Percentiles rank a stretch among this genome's conserved stretches.
phyloP scores from a whole-genome alignment of 2,888 invertebrate species.

The Drosophila algonquin region DNA sequence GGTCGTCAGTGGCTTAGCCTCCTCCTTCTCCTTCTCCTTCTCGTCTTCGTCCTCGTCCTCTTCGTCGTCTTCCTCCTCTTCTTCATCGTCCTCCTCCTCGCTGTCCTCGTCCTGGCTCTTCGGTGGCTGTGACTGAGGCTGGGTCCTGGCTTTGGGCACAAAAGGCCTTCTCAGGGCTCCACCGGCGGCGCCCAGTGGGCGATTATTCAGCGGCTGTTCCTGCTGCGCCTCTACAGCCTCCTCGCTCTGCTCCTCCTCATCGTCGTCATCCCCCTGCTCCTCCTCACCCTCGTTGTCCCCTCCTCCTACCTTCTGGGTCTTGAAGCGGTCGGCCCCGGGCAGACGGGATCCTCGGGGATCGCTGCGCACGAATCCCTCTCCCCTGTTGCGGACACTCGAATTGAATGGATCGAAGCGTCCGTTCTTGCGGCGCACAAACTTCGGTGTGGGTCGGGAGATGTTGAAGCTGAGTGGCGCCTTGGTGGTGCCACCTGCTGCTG shows the following conservation, averaged over 20 bases:
- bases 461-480: slow-evolving; percentile 34
- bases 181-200: slow-evolving; percentile 18
- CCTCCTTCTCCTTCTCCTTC: slow-evolving; percentile 31
- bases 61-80: slow-evolving; percentile 49
- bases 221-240: slow-evolving; percentile 42
- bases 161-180: slow-evolving; percentile 50
- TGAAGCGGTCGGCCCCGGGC: slow-evolving; percentile 70
- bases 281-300: slow-evolving; percentile 27
- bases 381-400: slow-evolving; percentile 60
- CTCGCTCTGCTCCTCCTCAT: slow-evolving; percentile 54
- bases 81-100: slow-evolving; percentile 55
- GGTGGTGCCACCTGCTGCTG: slow-evolving; percentile 36
- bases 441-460: slow-evolving; percentile 59
- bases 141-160: slow-evolving; percentile 40
- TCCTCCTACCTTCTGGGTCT: slow-evolving; percentile 37
- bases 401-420: slow-evolving; percentile 73
- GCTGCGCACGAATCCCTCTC: slow-evolving; percentile 67
- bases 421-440: slow-evolving; percentile 74
- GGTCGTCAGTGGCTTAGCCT: slow-evolving; percentile 8
- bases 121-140: background rate
- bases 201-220: slow-evolving; percentile 30
- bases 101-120: slow-evolving; percentile 23
- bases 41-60: slow-evolving; percentile 43
- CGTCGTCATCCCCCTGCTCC: slow-evolving; percentile 51
- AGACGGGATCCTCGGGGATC: slow-evolving; percentile 61